Base-by-base conservation (phyloP, 2,113 vertebrate genomes). In the Elephantulus edwardii region DNA sequence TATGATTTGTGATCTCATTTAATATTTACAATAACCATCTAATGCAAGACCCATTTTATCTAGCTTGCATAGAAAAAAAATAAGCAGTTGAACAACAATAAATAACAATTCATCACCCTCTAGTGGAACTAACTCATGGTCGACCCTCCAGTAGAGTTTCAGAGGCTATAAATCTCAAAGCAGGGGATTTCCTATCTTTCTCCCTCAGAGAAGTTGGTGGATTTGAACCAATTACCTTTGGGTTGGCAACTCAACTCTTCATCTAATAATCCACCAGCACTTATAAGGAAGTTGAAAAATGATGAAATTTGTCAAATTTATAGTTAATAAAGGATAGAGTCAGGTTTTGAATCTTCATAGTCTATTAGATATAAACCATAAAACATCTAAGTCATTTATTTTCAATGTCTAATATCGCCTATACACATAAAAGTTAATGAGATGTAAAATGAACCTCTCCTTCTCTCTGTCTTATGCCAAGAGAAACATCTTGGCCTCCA, bases 271-370 rank as follows among this genome's bases (percentile, higher is more conserved):
- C n/a, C n/a, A n/a, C n/a, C n/a, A n/a, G n/a, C n/a, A n/a, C n/a
- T n/a, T n/a, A n/a, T n/a, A n/a, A 54, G 40, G 9, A 91, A 92
- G 30, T 44, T 80, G 44, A 78, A 71, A 80, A 24, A 85, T 76
- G 46, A 46, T 48, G 1, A 46, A 24, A 85, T 86, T 54, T 71
- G 17, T 79, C n/a, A 10, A 74, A n/a, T 24, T 40, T 11, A 60
- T 7, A 52, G 11, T 24, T 48, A 90, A 71, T 14, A 76, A 72
- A 42, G 24, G 19, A 9, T 78, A 78, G 42, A 86, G 8, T 86
- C 22, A 48, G 33, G 16, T 71, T 85, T 83, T 91, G 64, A 95
- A 75, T 66, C 30, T 60, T 83, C 52, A 91, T 50, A 60, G 16
- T 77, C 50, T 85, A 89, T 89, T 83, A 82, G 72, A 68, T 14